Base-by-base conservation (phyloP, 2,797 vertebrate genomes). In the Myiotriccus ornatus region DNA sequence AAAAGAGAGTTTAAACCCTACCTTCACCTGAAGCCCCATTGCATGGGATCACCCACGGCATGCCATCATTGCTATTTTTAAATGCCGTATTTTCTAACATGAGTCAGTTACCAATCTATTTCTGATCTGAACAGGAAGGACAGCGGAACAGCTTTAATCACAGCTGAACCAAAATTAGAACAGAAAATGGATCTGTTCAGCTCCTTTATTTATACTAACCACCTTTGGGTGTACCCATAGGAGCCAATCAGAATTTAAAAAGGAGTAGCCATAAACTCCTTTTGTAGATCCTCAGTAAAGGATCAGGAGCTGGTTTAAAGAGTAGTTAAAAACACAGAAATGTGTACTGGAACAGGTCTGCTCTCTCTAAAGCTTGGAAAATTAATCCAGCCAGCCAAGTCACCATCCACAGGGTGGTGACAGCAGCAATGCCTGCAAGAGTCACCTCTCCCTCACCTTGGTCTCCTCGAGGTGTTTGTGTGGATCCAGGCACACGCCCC, bases 71-170 rank as follows among this genome's bases (percentile, higher is more conserved):
- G 56, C 96, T 95, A 96, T 96, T 95, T 96, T 93, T 94, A 91
- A 93, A 47, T 25, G 76, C 49, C 70, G 3, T 91, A 84, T 93
- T 95, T 96, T 89, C 93, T 96, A 94, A 81, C 95, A 92, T 96
- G 95, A 96, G 52, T 95, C 96, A 96, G 87, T 94, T 92, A 92
- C 93, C 68, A 87, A 20, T 69, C 96, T 96, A 96, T 96, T 96
- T 94, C 76, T 96, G 94, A 93, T 80, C 52, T 24, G 71, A 92
- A 92, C 95, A 94, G 95, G 95, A 96, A 95, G 94, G 94, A 85
- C 73, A 70, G 87, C 1, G 1, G 84, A 95, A 96, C 90, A 95
- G 91, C 84, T 94, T 93, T 77, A 91, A 95, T 93, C 91, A 95
- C 30, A 64, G 91, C 87, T 62, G 71, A 95, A 95, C 73, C 87